These are phyloP conservation scores for Tangachromis dhanisi DNA, from an alignment of 2,113 vertebrate species.

Conservation along the genomic window DNA sequence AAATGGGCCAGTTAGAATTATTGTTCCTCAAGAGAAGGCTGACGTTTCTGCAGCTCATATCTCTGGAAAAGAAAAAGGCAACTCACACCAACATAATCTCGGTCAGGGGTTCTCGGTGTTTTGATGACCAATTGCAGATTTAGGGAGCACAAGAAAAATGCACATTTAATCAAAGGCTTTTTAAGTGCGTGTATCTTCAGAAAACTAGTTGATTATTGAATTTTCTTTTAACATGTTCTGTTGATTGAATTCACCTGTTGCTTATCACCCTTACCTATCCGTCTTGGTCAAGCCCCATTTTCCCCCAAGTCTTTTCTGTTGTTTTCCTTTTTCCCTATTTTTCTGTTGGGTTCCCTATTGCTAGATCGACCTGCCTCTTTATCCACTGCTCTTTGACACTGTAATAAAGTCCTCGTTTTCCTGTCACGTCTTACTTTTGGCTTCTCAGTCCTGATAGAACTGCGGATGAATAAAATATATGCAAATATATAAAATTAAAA, in stretches of 20 bases:
- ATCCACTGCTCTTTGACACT: neutral
- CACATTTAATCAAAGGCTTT: neutral
- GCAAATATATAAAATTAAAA: neutral
- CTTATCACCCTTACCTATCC: neutral
- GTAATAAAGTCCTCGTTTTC: neutral
- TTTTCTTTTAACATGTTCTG: neutral
- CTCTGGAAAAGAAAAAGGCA: neutral
- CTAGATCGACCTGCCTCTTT: neutral
- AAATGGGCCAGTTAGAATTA: neutral
- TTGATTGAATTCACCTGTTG: neutral
- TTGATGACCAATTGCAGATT: neutral
- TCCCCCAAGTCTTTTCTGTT: neutral
- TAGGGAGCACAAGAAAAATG: neutral
- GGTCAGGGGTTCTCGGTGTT: neutral
- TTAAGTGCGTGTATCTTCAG: neutral
- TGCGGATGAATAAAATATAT: neutral
- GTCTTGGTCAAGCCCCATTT: fast-evolving
- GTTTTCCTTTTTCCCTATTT: neutral
- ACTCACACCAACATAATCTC: neutral
- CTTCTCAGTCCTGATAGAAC: neutral
- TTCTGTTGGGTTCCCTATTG: neutral
- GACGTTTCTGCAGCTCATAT: neutral
- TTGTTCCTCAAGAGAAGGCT: neutral
- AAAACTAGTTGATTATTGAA: neutral
- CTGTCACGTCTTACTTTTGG: neutral